These are phyloP conservation scores for Lycaon pictus DNA, from an alignment of 2,113 vertebrate genomes.

Conservation along the genomic window DNA sequence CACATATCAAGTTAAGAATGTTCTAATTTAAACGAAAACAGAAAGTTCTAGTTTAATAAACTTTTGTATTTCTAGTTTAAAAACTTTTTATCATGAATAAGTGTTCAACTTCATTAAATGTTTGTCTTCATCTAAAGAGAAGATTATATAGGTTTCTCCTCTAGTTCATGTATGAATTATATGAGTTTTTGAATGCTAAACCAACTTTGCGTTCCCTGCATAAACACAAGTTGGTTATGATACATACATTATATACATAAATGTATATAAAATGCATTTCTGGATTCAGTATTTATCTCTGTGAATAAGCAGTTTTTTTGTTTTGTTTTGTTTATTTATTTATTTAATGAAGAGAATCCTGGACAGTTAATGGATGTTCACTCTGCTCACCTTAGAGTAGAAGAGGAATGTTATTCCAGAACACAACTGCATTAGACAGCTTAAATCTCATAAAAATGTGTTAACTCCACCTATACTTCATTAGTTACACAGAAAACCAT, in stretches of 20 bases:
- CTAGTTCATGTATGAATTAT: not conserved
- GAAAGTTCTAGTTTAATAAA: not conserved
- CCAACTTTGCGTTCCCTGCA: not conserved
- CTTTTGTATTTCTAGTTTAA: not conserved
- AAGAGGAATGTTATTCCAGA: not conserved
- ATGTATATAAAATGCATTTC: not conserved
- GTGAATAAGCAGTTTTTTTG: not conserved
- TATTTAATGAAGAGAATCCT: not conserved
- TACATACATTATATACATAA: not conserved
- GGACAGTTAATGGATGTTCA: not conserved
- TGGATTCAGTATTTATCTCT: not conserved
- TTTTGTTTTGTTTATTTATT: not conserved
- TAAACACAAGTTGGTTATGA: not conserved
- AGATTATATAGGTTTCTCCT: not conserved
- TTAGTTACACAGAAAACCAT: not conserved
- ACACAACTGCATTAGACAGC: not conserved
- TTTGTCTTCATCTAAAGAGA: not conserved
- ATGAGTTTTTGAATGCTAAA: slow-evolving; percentile 31
- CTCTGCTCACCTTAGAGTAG: not conserved
- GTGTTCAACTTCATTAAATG: slow-evolving; percentile 14
- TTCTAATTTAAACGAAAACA: not conserved
- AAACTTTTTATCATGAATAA: not conserved
- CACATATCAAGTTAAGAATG: not conserved
- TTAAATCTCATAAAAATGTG: not conserved
- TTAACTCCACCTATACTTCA: not conserved